A percentile compares a stretch with the other conserved stretches of the same genome.
These are phyloP conservation scores for Prionace glauca DNA, from an alignment of 2,797 vertebrate genomes.

Conservation along the genomic window DNA sequence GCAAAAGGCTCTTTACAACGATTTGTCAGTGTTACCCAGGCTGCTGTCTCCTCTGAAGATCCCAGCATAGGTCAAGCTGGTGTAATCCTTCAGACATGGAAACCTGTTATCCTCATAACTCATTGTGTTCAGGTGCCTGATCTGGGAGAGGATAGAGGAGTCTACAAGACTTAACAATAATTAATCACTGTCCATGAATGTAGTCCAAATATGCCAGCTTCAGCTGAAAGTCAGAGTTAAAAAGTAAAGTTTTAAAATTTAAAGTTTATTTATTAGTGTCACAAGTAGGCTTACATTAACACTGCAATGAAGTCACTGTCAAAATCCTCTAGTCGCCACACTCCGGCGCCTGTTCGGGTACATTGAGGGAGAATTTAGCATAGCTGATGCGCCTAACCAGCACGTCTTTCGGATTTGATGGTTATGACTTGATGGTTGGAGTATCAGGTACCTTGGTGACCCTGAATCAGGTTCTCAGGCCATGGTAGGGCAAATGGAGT, in stretches of 20 bases:
- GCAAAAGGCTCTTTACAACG: not conserved
- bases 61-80: not conserved
- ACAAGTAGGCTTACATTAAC: too few species aligned
- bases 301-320: too few species aligned
- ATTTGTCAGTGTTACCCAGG: not conserved
- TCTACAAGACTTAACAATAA: not conserved
- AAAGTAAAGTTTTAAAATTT: too few species aligned
- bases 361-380: too few species aligned
- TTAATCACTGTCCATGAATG: not conserved
- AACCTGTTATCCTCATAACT: not conserved
- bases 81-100: not conserved
- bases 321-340: too few species aligned
- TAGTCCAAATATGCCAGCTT: not conserved
- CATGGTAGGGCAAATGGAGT: not conserved
- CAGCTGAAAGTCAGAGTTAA: not conserved
- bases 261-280: too few species aligned
- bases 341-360: too few species aligned
- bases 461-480: not conserved
- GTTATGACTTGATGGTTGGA: not conserved
- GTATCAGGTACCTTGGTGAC: not conserved
- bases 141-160: not conserved
- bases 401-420: too few species aligned
- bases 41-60: not conserved
- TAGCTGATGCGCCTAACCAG: too few species aligned
- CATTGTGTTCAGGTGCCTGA: not conserved